Conservation (phyloP, 2,113 vertebrate species). For the Montifringilla adamsi region DNA sequence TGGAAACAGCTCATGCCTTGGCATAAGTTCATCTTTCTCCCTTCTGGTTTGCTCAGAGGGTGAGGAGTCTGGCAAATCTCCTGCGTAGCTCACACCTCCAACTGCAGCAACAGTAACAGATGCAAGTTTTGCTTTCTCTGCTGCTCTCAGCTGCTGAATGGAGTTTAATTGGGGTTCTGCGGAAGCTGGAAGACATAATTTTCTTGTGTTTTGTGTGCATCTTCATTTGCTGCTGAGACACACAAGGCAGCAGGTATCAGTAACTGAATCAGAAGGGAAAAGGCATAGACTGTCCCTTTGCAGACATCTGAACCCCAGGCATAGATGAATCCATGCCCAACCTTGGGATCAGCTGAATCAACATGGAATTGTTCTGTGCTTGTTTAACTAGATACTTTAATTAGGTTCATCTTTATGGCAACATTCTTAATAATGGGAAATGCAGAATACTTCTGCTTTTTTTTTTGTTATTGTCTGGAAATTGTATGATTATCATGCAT, state of each 20-base stretch:
- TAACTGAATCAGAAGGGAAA: neutral
- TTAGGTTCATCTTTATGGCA: neutral
- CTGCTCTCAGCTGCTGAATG: neutral
- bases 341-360: neutral
- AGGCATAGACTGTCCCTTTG: neutral
- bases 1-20: conserved; percentile 36
- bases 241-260: neutral
- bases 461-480: neutral
- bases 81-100: conserved; percentile 9
- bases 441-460: neutral
- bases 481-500: neutral
- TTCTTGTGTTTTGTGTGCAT: neutral
- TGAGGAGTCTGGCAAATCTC: conserved; percentile 41
- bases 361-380: neutral
- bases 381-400: neutral
- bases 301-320: neutral
- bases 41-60: conserved; percentile 34
- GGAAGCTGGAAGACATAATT: neutral
- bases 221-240: neutral
- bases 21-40: conserved; percentile 15
- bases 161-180: neutral
- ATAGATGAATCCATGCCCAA: neutral
- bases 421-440: neutral
- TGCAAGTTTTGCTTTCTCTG: conserved; percentile 27
- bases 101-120: conserved; percentile 44